Percentiles rank a stretch among this genome's conserved stretches.
phyloP scores from a whole-genome alignment of 2,888 invertebrate genomes.

The Pelosia muscerda region DNA sequence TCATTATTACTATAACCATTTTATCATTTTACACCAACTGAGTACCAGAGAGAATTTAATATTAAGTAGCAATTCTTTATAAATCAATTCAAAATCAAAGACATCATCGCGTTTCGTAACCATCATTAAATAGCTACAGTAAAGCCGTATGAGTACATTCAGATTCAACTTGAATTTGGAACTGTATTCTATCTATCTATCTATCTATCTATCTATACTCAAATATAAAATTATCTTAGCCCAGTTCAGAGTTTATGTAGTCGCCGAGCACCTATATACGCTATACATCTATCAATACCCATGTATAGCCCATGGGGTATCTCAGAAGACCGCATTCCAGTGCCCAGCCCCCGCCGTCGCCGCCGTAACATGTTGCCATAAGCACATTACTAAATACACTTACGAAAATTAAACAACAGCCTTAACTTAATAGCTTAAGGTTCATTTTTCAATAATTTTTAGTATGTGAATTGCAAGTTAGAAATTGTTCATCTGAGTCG shows the following conservation, averaged over 20 bases:
- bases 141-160: no score
- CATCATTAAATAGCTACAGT: no score
- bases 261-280: slow-evolving; percentile 58
- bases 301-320: slow-evolving; percentile 78
- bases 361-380: slow-evolving; percentile 65
- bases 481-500: slow-evolving; percentile 57
- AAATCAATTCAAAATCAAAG: no score
- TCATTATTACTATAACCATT: neutral
- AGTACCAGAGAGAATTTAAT: no score
- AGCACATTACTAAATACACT: slow-evolving; percentile 48
- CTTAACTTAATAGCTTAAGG: slow-evolving; percentile 44
- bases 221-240: slow-evolving; percentile 20
- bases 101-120: no score
- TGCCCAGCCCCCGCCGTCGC: slow-evolving; percentile 64
- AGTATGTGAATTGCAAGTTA: slow-evolving; percentile 24
- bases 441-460: slow-evolving; percentile 36
- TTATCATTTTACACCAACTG: no score
- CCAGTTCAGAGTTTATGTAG: slow-evolving; percentile 56
- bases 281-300: slow-evolving; percentile 72
- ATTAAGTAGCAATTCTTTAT: no score
- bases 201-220: no score
- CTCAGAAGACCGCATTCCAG: slow-evolving; percentile 83
- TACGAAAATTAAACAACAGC: slow-evolving; percentile 28
- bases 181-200: neutral
- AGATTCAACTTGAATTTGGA: neutral